phyloP scores from a whole-genome alignment of 2,888 invertebrate genomes.

The Bembecia ichneumoniformis region DNA sequence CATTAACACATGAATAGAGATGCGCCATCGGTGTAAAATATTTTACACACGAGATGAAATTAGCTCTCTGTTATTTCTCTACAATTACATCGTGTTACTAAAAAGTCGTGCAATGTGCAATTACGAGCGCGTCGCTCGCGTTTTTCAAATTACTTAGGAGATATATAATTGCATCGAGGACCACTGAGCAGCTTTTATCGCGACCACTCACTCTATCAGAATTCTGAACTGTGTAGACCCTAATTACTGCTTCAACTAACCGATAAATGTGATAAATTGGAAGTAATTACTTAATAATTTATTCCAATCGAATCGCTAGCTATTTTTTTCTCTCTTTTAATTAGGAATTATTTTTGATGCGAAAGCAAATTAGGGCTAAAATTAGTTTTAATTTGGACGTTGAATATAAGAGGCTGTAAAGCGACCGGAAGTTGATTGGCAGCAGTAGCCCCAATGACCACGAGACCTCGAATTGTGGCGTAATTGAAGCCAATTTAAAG shows the following conservation, averaged over 20 bases:
- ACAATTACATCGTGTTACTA: background rate
- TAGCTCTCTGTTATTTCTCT: background rate
- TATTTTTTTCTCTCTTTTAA: no score
- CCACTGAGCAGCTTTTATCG: background rate
- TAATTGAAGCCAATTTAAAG: constrained; percentile 19
- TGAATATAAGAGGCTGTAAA: background rate
- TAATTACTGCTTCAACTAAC: no score
- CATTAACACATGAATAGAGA: no score
- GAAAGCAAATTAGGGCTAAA: no score
- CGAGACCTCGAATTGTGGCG: constrained; percentile 19
- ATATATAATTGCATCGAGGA: background rate
- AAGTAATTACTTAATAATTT: background rate
- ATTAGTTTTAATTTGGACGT: background rate
- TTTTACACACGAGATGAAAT: no score
- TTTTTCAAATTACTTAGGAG: background rate
- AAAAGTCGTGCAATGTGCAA: background rate
- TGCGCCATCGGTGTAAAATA: no score
- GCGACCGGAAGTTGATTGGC: constrained; percentile 5
- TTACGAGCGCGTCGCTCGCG: background rate
- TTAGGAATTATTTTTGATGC: no score
- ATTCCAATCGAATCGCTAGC: background rate
- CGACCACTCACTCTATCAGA: no score
- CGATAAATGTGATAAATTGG: no score
- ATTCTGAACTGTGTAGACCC: no score
- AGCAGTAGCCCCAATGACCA: constrained; percentile 11